Conservation (phyloP, 2,888 invertebrate genomes). For the Vandiemenella viatica region DNA sequence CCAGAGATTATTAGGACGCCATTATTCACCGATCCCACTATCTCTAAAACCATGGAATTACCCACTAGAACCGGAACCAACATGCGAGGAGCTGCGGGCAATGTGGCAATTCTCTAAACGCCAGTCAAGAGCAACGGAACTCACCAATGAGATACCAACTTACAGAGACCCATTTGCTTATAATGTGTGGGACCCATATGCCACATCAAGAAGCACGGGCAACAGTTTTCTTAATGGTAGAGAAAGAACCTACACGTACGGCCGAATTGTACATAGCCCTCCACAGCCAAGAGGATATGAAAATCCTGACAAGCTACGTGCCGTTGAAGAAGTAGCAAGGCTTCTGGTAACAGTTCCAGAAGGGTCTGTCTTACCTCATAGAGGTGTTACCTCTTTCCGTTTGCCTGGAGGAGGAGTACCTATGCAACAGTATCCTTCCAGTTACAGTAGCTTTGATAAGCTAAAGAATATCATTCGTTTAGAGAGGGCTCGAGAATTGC, state of each 20-base stretch:
- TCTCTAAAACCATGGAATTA: not conserved
- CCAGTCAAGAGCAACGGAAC: slow-evolving; percentile 71
- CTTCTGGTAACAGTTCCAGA: slow-evolving; percentile 2
- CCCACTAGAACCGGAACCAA: slow-evolving; percentile 44
- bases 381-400: slow-evolving; percentile 1
- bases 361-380: not conserved
- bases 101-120: slow-evolving; percentile 87
- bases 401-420: slow-evolving; percentile 12
- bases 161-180: slow-evolving; percentile 68
- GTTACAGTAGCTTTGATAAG: slow-evolving; percentile 47
- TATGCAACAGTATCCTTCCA: slow-evolving; percentile 9
- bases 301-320: slow-evolving; percentile 29
- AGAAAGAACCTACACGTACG: no score
- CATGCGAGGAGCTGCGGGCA: slow-evolving; percentile 70
- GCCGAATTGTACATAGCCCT: slow-evolving; percentile 54
- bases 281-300: slow-evolving; percentile 30
- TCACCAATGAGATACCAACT: slow-evolving; percentile 70
- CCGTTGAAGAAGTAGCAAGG: slow-evolving; percentile 34
- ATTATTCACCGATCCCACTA: not conserved
- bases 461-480: slow-evolving; percentile 63
- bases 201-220: slow-evolving; percentile 18
- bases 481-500: slow-evolving; percentile 58
- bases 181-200: slow-evolving; percentile 62
- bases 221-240: slow-evolving; percentile 22
- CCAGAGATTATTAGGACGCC: not conserved